Percentiles rank a stretch among this genome's conserved stretches.
Evolutionary conservation across 2,888 invertebrate genomes (phyloP).

Genomic region (Chirona hameri): DNA sequence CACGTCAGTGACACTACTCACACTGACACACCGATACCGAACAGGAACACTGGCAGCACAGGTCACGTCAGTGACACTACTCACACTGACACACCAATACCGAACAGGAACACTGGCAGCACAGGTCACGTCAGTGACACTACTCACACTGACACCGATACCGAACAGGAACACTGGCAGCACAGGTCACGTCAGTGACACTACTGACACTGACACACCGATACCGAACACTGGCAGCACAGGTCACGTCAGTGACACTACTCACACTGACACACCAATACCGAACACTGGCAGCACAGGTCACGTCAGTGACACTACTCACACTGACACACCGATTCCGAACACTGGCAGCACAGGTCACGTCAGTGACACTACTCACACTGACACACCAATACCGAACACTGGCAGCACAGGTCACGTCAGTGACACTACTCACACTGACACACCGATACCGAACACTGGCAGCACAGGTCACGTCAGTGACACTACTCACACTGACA

Average conservation of each 20-base stretch:
- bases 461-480: no score
- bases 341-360: conserved; percentile 61
- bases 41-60: conserved; percentile 63
- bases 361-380: conserved; percentile 57
- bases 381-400: conserved; percentile 94
- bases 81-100: conserved; percentile 96
- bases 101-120: conserved; percentile 75
- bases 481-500: conserved; percentile 67
- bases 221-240: conserved; percentile 77
- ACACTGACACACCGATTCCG: conserved; percentile 93
- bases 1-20: conserved; percentile 54
- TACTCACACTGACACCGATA: conserved; percentile 86
- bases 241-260: no score
- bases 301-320: conserved; percentile 50
- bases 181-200: no score
- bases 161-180: conserved; percentile 82
- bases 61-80: no score
- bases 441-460: conserved; percentile 97
- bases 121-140: no score
- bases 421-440: conserved; percentile 63
- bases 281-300: conserved; percentile 69
- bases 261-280: conserved; percentile 92
- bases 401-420: conserved; percentile 53
- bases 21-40: conserved; percentile 93
- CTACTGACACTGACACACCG: conserved; percentile 58